phyloP scores from a whole-genome alignment of 2,888 invertebrate species.

The Heliconius sara region DNA sequence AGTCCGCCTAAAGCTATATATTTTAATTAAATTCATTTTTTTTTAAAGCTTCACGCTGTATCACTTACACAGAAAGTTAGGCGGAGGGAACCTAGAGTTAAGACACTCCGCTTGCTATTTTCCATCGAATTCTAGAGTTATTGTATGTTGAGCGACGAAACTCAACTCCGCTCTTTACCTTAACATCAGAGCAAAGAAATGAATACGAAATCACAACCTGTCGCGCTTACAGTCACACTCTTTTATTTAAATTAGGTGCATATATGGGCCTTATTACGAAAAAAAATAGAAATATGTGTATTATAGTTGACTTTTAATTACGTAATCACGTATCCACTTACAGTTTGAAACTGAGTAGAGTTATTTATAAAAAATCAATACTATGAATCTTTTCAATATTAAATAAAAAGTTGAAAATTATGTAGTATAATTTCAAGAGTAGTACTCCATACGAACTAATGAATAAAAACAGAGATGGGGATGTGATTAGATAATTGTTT shows the following conservation, averaged over 20 bases:
- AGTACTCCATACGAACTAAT: too few relatives aligned
- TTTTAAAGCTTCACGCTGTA: not conserved
- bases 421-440: not conserved
- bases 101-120: not conserved
- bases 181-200: not conserved
- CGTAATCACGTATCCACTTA: constrained; percentile 34
- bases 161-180: not conserved
- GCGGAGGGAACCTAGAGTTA: not conserved
- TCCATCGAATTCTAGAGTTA: not conserved
- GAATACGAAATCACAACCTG: not conserved
- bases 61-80: not conserved
- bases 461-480: too few relatives aligned
- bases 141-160: not conserved
- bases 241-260: not conserved
- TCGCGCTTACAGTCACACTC: not conserved
- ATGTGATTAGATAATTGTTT: too few relatives aligned
- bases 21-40: not conserved
- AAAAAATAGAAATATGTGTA: not conserved
- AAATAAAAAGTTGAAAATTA: not conserved
- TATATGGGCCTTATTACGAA: not conserved
- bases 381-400: constrained; percentile 27
- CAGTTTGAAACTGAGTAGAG: constrained; percentile 26
- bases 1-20: constrained; percentile 4
- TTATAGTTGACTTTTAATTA: constrained; percentile 22
- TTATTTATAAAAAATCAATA: constrained; percentile 40